Base-by-base conservation (phyloP, 2,888 invertebrate species). In the Gnatocerus cornutus region DNA sequence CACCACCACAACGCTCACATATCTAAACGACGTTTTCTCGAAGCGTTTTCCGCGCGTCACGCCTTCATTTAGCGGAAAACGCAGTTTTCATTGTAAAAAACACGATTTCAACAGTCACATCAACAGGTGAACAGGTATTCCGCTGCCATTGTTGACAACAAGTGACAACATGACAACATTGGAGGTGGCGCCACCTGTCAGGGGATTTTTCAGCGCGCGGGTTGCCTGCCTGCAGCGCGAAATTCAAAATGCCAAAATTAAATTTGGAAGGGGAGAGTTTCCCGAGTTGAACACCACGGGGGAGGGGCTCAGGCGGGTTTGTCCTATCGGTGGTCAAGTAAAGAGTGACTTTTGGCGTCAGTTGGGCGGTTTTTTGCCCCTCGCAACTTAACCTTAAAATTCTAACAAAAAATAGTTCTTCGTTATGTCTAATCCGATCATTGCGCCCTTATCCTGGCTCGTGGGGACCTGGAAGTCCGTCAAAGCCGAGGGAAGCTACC, bases 391-490 rank as follows among this genome's bases (percentile, higher is more conserved):
- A 21, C 21, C 21, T 21, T 1, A 21, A 21, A 21, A 21, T 21
- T 4, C 1, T 4, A 21, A 21, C 21, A 21, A 21, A 21, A 21
- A 21, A 21, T 21, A 3, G 21, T 3, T 21, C 4, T 21, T 21
- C 1, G 21, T 21, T 4, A 21, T 21, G 21, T 21, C 21, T 1
- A 21, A 4, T 21, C 21, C 21, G 4, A 21, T n/a, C n/a, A n/a
- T 21, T 21, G 84, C 84, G 70, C 88, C 90, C 0, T 77, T 91
- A 71, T 80, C 85, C 0, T 91, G 90, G 89, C 81, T 91, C 4
- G 82, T 88, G 37, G 91, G 91, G 2, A 87, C 84, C 27, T 91
- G 91, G 91, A 79, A 77, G 65, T 87, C 89, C 0, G 81, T 86
- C 45, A 80, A 80, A 29, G 91, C 88, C 0, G 77, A 78, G 21